Conservation (phyloP, 2,797 vertebrate genomes). For the Falco berigora region DNA sequence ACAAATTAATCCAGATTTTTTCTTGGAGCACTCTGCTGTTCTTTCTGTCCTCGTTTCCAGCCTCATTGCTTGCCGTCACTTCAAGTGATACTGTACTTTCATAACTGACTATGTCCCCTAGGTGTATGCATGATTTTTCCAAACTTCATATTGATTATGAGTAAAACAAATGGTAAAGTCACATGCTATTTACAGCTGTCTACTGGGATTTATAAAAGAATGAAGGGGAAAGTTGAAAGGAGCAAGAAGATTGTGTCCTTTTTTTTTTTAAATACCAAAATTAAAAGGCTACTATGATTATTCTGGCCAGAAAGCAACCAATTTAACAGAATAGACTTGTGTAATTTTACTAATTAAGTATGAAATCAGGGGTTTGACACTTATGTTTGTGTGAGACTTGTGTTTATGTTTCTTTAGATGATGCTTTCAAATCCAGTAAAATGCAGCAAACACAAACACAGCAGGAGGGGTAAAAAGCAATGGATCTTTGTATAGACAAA, state of each 20-base stretch:
- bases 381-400: background rate
- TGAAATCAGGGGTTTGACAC: background rate
- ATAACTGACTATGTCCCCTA: background rate
- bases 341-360: background rate
- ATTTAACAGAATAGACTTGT: background rate
- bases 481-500: background rate
- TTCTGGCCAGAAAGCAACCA: background rate
- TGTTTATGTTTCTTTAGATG: constrained; percentile 24
- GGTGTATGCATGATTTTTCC: background rate
- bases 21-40: background rate
- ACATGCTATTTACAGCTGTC: background rate
- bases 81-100: background rate
- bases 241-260: background rate
- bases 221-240: background rate
- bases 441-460: constrained; percentile 29
- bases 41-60: background rate
- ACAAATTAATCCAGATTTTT: background rate
- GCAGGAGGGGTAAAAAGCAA: background rate
- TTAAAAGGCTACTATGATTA: background rate
- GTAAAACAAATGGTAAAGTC: background rate
- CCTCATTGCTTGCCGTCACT: background rate
- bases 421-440: constrained; percentile 61
- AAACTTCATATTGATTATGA: background rate
- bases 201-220: background rate
- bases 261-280: background rate